Evolutionary conservation across 1,140 invertebrate species (phyloP), one percentile per base, ranked within the genome.

Genomic region (Macrobrachium nipponense): DNA sequence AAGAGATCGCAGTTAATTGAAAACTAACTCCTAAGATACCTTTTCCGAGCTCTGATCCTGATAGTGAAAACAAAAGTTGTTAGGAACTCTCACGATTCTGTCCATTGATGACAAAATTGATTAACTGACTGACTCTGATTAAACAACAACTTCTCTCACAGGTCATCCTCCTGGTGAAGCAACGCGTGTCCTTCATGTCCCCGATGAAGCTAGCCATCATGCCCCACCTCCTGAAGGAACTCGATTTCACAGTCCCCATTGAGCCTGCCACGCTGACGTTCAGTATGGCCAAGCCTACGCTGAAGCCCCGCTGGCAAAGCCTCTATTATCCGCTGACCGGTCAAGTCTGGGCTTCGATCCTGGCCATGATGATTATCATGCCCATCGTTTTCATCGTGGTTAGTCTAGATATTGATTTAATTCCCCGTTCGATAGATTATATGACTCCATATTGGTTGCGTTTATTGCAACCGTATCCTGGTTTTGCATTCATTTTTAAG

Each of bases 121-220:
- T 17, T 73, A 20, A 15, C 23, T 73, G 6, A 36, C 5, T 70
- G 66, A 44, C 36, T 76, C 6, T 75, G 11, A 58, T 18, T 17
- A 61, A 12, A n/a, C 15, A n/a, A 58, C n/a, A 15, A 2, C 15
- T 27, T 36, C 7, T 36, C n/a, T 73, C 36, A 4, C 83, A 86
- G 83, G 83, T 86, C 18, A 86, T 86, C 73, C 17, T 14, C 3
- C 76, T 76, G 0, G 61, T 86, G 59, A 66, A 86, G 64, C 1
- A 72, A 6, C 83, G 83, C 0, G 59, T n/a, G 14, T 76, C 83
- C 11, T 61, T 86, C 51, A 60, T 86, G 58, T 86, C 83, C 3
- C 83, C 83, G 20, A 59, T 79, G 36, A 86, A 86, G 66, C 77
- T 86, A n/a, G 83, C 83, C 61, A 86, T 86, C 62, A 70, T 86